These are phyloP conservation scores for Trachelus tabidus DNA, from an alignment of 2,888 invertebrate species.

Conservation along the genomic window DNA sequence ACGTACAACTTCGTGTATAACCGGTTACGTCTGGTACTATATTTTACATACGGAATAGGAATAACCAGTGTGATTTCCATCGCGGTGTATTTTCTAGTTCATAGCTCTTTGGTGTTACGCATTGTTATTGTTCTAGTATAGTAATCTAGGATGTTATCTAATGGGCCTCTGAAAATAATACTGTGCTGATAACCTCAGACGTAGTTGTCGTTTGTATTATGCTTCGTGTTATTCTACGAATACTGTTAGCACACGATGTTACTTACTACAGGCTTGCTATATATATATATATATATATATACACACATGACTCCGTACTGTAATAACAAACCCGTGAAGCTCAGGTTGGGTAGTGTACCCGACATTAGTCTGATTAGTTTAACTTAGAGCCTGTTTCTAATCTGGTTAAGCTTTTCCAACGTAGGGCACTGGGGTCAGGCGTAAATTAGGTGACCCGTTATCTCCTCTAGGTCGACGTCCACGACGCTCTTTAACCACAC, in stretches of 20 bases:
- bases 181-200: not conserved
- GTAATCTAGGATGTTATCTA: not conserved
- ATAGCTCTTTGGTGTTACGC: not conserved
- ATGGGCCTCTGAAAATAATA: not conserved
- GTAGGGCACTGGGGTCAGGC: slow-evolving; percentile 6
- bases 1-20: not conserved
- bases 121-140: not conserved
- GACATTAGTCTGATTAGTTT: slow-evolving; percentile 36
- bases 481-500: slow-evolving; percentile 6
- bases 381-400: slow-evolving; percentile 30
- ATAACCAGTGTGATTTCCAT: not conserved
- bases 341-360: slow-evolving; percentile 7
- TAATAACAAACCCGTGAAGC: not conserved
- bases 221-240: not conserved
- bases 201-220: not conserved
- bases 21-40: not conserved
- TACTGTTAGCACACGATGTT: not conserved
- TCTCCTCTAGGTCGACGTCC: slow-evolving; percentile 15
- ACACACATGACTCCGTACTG: not conserved
- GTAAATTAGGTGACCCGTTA: slow-evolving; percentile 33
- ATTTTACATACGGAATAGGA: not conserved
- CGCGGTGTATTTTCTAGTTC: not conserved
- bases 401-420: slow-evolving; percentile 23
- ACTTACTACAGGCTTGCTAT: not conserved
- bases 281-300: not conserved